Percentiles rank a stretch among this genome's conserved stretches.
phyloP scores from a whole-genome alignment of 2,888 invertebrate species.

The Rotaria macrura region DNA sequence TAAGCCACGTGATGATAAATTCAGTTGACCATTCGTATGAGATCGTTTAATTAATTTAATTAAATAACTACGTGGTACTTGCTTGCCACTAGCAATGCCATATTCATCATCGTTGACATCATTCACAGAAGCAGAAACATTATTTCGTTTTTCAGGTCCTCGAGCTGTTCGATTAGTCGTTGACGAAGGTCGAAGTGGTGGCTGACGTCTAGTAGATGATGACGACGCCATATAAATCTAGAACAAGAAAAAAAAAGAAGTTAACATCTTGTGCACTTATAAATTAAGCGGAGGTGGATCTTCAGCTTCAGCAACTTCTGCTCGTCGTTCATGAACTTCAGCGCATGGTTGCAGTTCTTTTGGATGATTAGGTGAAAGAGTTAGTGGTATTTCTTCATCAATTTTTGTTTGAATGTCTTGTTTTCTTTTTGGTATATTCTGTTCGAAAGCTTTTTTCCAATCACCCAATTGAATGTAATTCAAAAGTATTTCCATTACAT shows the following conservation, averaged over 20 bases:
- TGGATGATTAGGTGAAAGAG: not conserved
- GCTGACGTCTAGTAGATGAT: not conserved
- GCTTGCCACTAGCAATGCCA: not conserved
- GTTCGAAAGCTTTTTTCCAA: slow-evolving; percentile 49
- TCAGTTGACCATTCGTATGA: not conserved
- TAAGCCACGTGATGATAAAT: slow-evolving; percentile 13
- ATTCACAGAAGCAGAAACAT: not conserved
- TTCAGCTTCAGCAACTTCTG: not conserved
- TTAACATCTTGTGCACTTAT: not conserved
- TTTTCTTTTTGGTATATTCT: slow-evolving; percentile 49
- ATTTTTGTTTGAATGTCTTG: not conserved
- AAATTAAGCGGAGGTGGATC: not conserved
- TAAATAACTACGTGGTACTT: not conserved
- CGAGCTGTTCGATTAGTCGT: not conserved
- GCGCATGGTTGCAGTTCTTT: not conserved
- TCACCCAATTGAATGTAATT: slow-evolving; percentile 46
- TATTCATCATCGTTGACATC: not conserved
- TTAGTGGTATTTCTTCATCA: not conserved
- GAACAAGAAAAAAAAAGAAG: not conserved
- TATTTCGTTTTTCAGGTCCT: not conserved
- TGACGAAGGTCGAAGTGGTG: not conserved
- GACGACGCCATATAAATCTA: not conserved
- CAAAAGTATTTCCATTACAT: slow-evolving; percentile 56
- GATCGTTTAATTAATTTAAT: not conserved
- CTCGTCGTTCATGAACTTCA: slow-evolving; percentile 1